Evolutionary conservation across 2,888 invertebrate genomes (phyloP).

Genomic region (Oscheius sp.): DNA sequence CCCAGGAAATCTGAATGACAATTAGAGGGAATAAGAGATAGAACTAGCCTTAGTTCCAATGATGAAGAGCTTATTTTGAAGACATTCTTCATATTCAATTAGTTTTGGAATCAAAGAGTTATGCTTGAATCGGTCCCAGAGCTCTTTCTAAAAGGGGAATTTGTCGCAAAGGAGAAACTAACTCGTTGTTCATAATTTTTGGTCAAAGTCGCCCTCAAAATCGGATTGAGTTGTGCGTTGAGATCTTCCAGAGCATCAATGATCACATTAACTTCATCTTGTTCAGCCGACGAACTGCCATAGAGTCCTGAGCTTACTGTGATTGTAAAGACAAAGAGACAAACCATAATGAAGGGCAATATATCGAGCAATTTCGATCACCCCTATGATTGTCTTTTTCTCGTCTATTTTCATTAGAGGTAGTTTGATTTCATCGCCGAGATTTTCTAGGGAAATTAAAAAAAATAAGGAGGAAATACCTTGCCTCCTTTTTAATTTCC

Average conservation of each 20-base stretch:
- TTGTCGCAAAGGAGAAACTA: not conserved
- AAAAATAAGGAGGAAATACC: too few species aligned
- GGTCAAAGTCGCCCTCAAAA: constrained; percentile 55
- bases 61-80: constrained; percentile 44
- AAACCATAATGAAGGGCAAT: constrained; percentile 55
- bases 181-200: constrained; percentile 59
- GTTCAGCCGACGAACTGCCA: constrained; percentile 53
- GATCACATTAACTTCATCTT: constrained; percentile 54
- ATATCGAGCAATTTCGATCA: constrained; percentile 54
- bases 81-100: constrained; percentile 43
- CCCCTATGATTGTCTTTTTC: constrained; percentile 51
- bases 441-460: constrained; percentile 53
- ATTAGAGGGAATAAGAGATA: not conserved
- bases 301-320: constrained; percentile 56
- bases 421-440: constrained; percentile 51
- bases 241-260: constrained; percentile 54
- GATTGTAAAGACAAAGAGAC: constrained; percentile 5
- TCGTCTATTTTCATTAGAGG: constrained; percentile 53
- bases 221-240: constrained; percentile 53
- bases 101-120: constrained; percentile 47
- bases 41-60: constrained; percentile 42
- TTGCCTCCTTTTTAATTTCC: constrained; percentile 46
- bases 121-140: constrained; percentile 47
- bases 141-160: constrained; percentile 31
- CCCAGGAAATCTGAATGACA: constrained; percentile 58